These are phyloP conservation scores for Cyprinodon diabolis DNA, from an alignment of 2,797 vertebrate species.

Conservation along the genomic window DNA sequence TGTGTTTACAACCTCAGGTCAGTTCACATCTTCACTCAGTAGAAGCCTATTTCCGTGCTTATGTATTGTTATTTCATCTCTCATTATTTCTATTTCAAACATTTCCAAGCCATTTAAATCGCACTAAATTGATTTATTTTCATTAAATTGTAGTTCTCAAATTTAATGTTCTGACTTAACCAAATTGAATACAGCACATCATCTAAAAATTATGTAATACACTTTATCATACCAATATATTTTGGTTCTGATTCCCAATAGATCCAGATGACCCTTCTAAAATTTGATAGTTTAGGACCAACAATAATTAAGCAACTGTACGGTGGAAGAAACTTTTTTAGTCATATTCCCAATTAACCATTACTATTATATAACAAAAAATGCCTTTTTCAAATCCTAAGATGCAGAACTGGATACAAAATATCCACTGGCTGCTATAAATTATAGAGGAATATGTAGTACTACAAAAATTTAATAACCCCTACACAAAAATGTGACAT, in stretches of 20 bases:
- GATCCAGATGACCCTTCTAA: background rate
- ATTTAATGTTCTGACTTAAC: background rate
- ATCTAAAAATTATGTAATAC: background rate
- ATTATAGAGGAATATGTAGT: background rate
- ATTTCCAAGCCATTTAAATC: background rate
- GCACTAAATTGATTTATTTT: background rate
- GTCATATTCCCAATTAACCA: background rate
- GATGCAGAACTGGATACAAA: background rate
- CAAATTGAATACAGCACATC: background rate
- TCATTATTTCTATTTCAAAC: background rate
- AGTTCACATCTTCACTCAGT: background rate
- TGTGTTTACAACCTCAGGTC: background rate
- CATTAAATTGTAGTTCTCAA: background rate
- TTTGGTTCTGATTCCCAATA: background rate
- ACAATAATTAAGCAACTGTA: background rate
- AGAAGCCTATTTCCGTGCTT: no score
- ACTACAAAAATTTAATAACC: background rate
- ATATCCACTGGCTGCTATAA: background rate
- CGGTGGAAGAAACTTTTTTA: no score
- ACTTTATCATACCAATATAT: background rate
- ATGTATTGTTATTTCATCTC: background rate
- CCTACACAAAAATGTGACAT: no score
- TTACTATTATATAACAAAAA: background rate
- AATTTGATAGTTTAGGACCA: background rate
- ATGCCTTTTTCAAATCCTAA: background rate